phyloP scores from a whole-genome alignment of 1,140 invertebrate species.

The Philopotamus ludificatus region DNA sequence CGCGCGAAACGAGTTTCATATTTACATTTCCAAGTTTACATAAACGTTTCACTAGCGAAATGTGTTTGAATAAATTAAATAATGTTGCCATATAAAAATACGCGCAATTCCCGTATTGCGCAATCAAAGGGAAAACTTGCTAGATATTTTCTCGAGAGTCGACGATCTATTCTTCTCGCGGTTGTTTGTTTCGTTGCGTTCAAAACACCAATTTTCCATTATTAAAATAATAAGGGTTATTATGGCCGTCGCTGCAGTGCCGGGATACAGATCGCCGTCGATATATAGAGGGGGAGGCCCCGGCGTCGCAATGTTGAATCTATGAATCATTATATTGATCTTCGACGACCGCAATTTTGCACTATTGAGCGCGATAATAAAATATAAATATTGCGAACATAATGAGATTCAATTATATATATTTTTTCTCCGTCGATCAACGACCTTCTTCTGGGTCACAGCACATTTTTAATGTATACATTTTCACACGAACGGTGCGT shows the following conservation, averaged over 20 bases:
- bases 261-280: slow-evolving; percentile 5
- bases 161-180: neutral
- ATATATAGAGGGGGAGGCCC: neutral
- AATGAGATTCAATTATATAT: no score
- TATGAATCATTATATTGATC: slow-evolving; percentile 9
- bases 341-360: slow-evolving; percentile 7
- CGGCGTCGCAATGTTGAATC: neutral
- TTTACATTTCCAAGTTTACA: neutral
- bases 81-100: neutral
- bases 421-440: no score
- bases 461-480: no score
- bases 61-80: neutral
- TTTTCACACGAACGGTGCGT: no score
- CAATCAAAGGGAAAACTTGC: neutral
- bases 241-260: slow-evolving; percentile 12
- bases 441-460: no score
- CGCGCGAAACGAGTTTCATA: neutral
- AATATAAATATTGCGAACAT: no score
- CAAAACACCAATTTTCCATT: slow-evolving; percentile 20
- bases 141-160: neutral
- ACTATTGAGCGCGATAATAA: neutral
- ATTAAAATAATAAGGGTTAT: slow-evolving; percentile 34
- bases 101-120: no score
- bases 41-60: neutral
- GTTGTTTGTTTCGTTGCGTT: neutral